phyloP scores from a whole-genome alignment of 2,888 invertebrate genomes.

The Spilosoma lubricipeda region DNA sequence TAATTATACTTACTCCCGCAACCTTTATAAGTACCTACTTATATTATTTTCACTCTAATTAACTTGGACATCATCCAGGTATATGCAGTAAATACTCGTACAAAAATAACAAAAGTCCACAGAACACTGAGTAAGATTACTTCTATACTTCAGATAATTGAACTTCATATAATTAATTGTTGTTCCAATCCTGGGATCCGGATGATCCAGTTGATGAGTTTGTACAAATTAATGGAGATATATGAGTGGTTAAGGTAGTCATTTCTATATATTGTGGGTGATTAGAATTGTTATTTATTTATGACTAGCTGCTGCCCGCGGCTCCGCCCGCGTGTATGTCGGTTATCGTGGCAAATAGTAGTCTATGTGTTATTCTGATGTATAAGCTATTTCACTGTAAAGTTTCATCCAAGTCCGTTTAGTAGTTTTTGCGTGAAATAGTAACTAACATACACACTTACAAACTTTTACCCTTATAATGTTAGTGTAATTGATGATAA shows the following conservation, averaged over 20 bases:
- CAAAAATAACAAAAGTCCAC: conserved; percentile 20
- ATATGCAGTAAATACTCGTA: neutral
- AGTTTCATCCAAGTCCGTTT: too few species aligned
- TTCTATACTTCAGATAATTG: conserved; percentile 12
- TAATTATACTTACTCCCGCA: neutral
- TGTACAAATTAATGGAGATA: neutral
- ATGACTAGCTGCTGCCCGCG: too few species aligned
- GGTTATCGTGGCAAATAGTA: too few species aligned
- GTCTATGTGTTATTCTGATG: too few species aligned
- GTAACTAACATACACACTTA: too few species aligned
- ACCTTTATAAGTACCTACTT: neutral
- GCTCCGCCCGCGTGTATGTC: too few species aligned
- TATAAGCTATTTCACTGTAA: too few species aligned
- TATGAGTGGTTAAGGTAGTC: neutral
- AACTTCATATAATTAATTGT: conserved; percentile 12
- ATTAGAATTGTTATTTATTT: too few species aligned
- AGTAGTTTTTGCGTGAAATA: too few species aligned
- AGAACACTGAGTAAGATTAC: conserved; percentile 31
- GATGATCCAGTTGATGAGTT: neutral
- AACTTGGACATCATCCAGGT: conserved; percentile 1
- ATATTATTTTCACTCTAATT: conserved; percentile 6
- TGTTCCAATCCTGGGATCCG: neutral
- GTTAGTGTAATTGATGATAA: too few species aligned
- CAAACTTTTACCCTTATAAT: too few species aligned
- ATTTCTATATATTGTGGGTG: too few species aligned